Percentiles rank a stretch among this genome's conserved stretches.
phyloP scores from a whole-genome alignment of 2,888 invertebrate species.

The Sipha maydis region DNA sequence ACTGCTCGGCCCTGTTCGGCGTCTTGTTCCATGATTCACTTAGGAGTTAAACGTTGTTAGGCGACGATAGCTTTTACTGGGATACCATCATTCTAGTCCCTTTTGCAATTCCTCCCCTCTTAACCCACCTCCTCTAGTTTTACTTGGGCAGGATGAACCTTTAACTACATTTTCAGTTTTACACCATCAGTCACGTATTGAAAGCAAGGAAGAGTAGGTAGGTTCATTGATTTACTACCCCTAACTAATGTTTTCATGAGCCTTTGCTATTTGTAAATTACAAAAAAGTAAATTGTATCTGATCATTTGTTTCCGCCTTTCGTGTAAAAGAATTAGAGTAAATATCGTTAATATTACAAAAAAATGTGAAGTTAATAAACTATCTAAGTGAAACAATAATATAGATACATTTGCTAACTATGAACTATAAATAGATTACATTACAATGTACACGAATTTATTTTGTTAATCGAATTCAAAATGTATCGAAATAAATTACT shows the following conservation, averaged over 20 bases:
- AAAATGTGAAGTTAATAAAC: background rate
- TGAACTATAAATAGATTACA: no score
- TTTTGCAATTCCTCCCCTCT: constrained; percentile 4
- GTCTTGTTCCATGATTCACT: constrained; percentile 62
- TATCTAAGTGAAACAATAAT: no score
- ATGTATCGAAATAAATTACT: no score
- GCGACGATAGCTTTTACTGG: constrained; percentile 61
- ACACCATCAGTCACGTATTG: constrained; percentile 55
- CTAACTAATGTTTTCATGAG: constrained; percentile 50
- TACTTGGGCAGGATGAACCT: constrained; percentile 22
- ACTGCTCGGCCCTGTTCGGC: constrained; percentile 51
- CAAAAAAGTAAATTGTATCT: constrained; percentile 44
- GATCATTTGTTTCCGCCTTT: constrained; percentile 23
- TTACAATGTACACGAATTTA: no score
- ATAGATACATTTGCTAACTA: no score
- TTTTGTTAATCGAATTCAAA: no score
- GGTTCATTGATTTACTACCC: constrained; percentile 55
- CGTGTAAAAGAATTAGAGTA: constrained; percentile 16
- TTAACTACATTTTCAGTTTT: constrained; percentile 50
- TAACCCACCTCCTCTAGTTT: constrained; percentile 13
- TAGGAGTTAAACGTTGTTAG: constrained; percentile 62
- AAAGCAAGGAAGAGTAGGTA: constrained; percentile 12
- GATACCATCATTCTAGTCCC: constrained; percentile 37
- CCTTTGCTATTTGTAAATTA: constrained; percentile 52
- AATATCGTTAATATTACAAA: constrained; percentile 3